A percentile compares a stretch with the other conserved stretches of the same genome.
phyloP scores from a whole-genome alignment of 1,140 invertebrate genomes.

The Manduca sexta region DNA sequence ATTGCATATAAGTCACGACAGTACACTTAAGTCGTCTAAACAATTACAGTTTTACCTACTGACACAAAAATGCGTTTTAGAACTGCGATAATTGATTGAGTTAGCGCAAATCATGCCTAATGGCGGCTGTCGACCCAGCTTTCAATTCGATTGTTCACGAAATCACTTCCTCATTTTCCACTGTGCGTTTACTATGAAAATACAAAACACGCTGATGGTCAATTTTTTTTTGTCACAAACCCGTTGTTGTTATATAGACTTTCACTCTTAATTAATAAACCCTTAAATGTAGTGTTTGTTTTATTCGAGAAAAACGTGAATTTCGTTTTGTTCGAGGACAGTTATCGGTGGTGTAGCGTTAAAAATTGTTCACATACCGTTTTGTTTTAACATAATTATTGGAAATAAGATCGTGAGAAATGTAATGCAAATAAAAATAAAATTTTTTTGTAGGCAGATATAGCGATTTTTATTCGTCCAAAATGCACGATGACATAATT shows the following conservation, averaged over 20 bases:
- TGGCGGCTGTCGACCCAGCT: slow-evolving; percentile 27
- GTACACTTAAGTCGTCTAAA: slow-evolving; percentile 2
- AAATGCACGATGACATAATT: too few relatives aligned
- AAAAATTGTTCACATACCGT: too few relatives aligned
- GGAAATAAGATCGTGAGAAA: too few relatives aligned
- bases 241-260: not conserved
- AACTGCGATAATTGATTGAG: slow-evolving; percentile 34
- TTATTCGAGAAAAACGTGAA: too few relatives aligned
- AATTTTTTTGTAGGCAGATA: too few relatives aligned
- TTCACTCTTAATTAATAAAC: not conserved
- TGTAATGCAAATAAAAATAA: too few relatives aligned
- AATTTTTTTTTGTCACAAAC: not conserved
- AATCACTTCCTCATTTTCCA: slow-evolving; percentile 27
- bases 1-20: slow-evolving; percentile 3
- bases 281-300: not conserved
- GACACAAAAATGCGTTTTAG: slow-evolving; percentile 29
- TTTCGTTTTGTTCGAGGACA: too few relatives aligned
- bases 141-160: slow-evolving; percentile 34
- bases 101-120: slow-evolving; percentile 30
- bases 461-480: too few relatives aligned
- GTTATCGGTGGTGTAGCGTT: too few relatives aligned
- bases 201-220: not conserved
- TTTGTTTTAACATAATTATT: too few relatives aligned
- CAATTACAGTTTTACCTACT: slow-evolving; percentile 28
- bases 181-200: slow-evolving; percentile 17